Evolutionary conservation across 1,140 invertebrate genomes (phyloP), one percentile per base, ranked within the genome.

Genomic region (Trichonephila clavata): DNA sequence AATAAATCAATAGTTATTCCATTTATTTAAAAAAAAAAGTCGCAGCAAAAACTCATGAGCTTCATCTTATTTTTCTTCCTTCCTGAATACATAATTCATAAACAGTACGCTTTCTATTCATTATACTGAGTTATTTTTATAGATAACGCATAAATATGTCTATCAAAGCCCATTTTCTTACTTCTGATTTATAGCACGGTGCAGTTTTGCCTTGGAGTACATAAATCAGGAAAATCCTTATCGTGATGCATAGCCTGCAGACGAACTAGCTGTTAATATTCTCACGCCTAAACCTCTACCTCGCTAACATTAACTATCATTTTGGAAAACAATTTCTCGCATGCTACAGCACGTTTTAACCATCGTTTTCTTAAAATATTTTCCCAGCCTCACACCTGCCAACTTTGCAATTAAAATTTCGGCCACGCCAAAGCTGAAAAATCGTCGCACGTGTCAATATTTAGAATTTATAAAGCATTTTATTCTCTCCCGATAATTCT

Each of bases 341-440:
- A 87, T 87, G 86, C 60, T 43, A 20, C 24, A 65, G 32, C 86
- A 87, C 86, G 60, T 87, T 87, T 39, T 65, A 39, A 59, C 18
- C 59, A 87, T 32, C 57, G 60, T 87, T 84, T 60, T 24, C 24
- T 84, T 84, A n/a, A 24, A 84, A 84, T 60, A 59, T 84, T 84
- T 84, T 84, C 16, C 60, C 59, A 65, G 27, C 50, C 21, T 63
- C 86, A n/a, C 60, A 50, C 59, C 60, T 87, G 32, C 32, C 60
- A 39, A 39, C 63, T 87, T 87, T 87, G 86, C 50, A 87, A 87
- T 87, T 87, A 87, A 87, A 87, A 87, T 87, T 87, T 65, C 65
- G 86, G 60, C 86, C 43, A 21, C 60, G 60, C 50, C 27, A 24
- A 32, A 32, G 68, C 68, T 77, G 68, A 77, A 77, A 77, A 77